Evolutionary conservation across 2,113 vertebrate species (phyloP).

Genomic region (Crotalus viridis): DNA sequence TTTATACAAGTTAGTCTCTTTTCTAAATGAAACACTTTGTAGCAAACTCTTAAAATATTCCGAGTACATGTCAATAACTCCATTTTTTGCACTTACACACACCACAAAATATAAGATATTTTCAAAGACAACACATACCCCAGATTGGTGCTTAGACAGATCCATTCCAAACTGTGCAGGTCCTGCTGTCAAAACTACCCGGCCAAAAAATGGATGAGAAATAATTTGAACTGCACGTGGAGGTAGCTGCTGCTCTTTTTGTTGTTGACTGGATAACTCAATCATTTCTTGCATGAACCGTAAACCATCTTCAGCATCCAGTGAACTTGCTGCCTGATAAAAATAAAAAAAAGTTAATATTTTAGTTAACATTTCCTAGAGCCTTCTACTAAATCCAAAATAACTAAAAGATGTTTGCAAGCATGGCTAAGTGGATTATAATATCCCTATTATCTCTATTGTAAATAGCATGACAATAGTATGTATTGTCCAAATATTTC

Average conservation of each 20-base stretch:
- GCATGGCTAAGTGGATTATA: background rate
- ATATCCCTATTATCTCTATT: background rate
- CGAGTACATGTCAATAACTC: background rate
- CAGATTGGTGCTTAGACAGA: constrained; percentile 88
- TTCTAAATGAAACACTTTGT: background rate
- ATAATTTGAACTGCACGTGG: constrained; percentile 95
- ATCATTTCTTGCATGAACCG: constrained; percentile 99
- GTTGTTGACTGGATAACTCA: constrained; percentile 96
- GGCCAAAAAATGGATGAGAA: constrained; percentile 93
- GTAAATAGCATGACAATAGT: background rate
- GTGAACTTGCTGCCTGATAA: constrained; percentile 87
- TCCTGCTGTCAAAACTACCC: constrained; percentile 94
- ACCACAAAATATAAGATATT: background rate
- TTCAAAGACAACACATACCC: constrained; percentile 71
- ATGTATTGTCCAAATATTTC: background rate
- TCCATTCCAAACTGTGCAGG: constrained; percentile 96
- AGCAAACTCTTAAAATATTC: background rate
- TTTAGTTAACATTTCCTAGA: background rate
- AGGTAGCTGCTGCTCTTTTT: constrained; percentile 97
- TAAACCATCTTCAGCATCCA: constrained; percentile 94
- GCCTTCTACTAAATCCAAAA: background rate
- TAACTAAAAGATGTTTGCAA: background rate
- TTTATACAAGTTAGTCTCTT: background rate
- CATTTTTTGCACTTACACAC: background rate
- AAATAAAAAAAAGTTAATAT: background rate